Evolutionary conservation across 64 coral and sea anemone genomes (phyloP).

Genomic region (Actinia tenebrosa): DNA sequence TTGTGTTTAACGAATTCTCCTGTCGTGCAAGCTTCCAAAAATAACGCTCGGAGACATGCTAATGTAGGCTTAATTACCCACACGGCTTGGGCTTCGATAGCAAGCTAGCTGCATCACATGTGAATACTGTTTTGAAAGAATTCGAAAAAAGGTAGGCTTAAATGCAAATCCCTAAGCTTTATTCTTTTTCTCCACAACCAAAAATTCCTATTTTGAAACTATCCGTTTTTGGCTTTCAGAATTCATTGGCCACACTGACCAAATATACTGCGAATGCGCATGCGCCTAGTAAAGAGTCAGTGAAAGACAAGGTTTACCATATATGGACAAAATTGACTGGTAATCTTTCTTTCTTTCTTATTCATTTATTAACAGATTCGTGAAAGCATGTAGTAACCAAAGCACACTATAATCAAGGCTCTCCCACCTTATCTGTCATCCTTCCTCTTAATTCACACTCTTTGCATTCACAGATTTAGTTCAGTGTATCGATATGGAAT

Average conservation of each 20-base stretch:
- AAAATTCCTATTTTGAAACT: too few species aligned
- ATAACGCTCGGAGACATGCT: not conserved
- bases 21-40: not conserved
- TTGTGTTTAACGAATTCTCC: not conserved
- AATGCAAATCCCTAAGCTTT: too few species aligned
- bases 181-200: too few species aligned
- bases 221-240: too few species aligned
- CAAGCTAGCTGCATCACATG: not conserved
- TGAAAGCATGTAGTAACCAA: too few species aligned
- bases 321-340: too few species aligned
- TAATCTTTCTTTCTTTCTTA: too few species aligned
- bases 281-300: too few species aligned
- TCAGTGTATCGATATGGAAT: not conserved
- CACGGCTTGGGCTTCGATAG: not conserved
- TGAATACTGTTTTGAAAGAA: not conserved
- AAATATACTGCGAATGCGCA: too few species aligned
- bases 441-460: not conserved
- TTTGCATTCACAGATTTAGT: not conserved
- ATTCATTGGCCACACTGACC: too few species aligned
- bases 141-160: too few species aligned
- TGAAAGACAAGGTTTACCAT: too few species aligned
- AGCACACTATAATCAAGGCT: not conserved
- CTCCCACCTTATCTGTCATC: not conserved
- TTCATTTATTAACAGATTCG: not conserved
- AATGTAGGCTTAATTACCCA: not conserved